phyloP scores from a whole-genome alignment of 1,140 invertebrate genomes.

The Uloborus diversus region DNA sequence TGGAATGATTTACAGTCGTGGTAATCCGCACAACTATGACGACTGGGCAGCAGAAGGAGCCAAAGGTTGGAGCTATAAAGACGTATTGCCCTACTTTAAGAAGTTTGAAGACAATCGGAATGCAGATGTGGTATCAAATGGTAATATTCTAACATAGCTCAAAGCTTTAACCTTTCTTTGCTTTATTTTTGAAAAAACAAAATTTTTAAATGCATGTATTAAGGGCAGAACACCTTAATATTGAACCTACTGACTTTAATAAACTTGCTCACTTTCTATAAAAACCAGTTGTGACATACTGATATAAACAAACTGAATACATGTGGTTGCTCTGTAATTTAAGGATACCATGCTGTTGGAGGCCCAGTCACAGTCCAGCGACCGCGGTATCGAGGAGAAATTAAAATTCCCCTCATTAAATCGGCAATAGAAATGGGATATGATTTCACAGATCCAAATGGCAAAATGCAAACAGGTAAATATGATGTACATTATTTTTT shows the following conservation, averaged over 20 bases:
- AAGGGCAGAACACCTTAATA: too few species aligned
- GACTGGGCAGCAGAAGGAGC: constrained; percentile 90
- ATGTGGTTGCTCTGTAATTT: too few species aligned
- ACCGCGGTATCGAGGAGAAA: neutral
- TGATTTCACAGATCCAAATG: neutral
- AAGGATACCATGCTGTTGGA: neutral
- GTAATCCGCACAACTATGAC: constrained; percentile 88
- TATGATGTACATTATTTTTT: too few species aligned
- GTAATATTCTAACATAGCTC: too few species aligned
- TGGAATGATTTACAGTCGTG: constrained; percentile 92
- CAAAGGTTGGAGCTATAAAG: constrained; percentile 87
- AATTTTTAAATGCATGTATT: too few species aligned
- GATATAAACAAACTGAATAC: too few species aligned
- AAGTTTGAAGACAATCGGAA: constrained; percentile 82
- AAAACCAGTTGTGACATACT: too few species aligned
- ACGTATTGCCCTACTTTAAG: constrained; percentile 85
- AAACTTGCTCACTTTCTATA: too few species aligned
- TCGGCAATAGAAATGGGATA: neutral
- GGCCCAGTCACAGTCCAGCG: neutral
- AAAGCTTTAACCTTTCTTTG: too few species aligned
- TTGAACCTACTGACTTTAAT: too few species aligned
- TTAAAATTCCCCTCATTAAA: neutral
- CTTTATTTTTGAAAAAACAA: too few species aligned
- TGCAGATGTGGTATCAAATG: neutral
- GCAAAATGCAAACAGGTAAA: neutral